Percentiles rank a stretch among this genome's conserved stretches.
Evolutionary conservation across 2,797 vertebrate genomes (phyloP).

Genomic region (Pelochelys cantorii): DNA sequence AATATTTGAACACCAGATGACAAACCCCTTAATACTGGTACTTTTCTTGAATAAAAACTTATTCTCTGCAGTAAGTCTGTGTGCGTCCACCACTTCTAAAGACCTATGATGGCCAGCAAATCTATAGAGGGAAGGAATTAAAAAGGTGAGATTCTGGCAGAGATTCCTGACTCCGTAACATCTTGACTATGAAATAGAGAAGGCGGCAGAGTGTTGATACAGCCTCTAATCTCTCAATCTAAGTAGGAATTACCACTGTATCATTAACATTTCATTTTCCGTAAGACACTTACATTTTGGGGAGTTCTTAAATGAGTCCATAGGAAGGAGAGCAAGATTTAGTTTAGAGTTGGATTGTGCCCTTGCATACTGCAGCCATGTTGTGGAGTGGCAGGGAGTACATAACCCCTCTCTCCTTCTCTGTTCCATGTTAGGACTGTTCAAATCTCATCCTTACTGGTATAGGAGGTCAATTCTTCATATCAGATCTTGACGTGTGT

Average conservation of each 20-base stretch:
- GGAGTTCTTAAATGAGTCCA: neutral
- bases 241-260: neutral
- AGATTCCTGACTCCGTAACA: neutral
- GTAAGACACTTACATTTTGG: neutral
- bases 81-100: neutral
- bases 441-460: neutral
- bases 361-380: neutral
- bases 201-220: neutral
- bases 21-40: neutral
- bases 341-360: neutral
- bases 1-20: neutral
- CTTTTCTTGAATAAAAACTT: neutral
- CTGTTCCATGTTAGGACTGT: neutral
- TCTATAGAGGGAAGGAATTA: neutral
- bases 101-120: neutral
- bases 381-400: neutral
- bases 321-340: neutral
- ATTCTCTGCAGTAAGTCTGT: neutral
- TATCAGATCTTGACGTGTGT: neutral
- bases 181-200: neutral
- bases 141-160: neutral
- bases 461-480: neutral
- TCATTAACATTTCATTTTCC: neutral
- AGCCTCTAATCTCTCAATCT: neutral
- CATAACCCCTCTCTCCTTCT: neutral